These are phyloP conservation scores for Heliangelus exortis DNA, from an alignment of 2,797 vertebrate genomes.

Conservation along the genomic window DNA sequence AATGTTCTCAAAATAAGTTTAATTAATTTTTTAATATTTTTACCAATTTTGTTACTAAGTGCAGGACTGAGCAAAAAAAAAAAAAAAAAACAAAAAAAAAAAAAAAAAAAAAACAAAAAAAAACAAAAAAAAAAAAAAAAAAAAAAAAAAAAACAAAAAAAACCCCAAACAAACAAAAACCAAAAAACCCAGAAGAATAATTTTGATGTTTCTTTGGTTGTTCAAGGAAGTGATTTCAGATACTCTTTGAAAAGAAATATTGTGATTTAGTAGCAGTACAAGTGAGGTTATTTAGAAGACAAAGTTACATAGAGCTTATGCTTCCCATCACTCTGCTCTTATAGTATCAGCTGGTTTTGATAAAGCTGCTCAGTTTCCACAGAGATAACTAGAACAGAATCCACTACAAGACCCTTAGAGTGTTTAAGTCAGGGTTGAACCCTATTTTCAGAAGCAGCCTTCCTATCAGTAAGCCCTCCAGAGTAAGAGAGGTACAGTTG, in stretches of 20 bases:
- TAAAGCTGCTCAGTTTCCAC: constrained; percentile 38
- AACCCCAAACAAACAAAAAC: neutral
- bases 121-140: too few relatives aligned
- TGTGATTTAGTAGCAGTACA: neutral
- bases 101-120: neutral
- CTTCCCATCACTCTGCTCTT: neutral
- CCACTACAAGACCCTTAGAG: neutral
- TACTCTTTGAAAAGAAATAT: neutral
- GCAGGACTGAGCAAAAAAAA: neutral
- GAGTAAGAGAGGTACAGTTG: neutral
- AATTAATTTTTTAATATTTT: neutral
- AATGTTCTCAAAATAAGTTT: neutral
- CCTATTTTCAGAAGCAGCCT: constrained; percentile 11
- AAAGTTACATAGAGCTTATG: neutral
- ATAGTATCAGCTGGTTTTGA: constrained; percentile 12
- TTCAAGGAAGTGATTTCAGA: neutral
- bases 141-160: neutral
- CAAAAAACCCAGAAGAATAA: neutral
- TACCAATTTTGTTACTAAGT: neutral
- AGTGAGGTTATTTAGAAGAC: constrained; percentile 49
- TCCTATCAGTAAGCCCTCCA: neutral
- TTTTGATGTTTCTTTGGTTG: neutral
- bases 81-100: neutral
- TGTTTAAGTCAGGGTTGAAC: constrained; percentile 15
- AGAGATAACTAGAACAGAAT: constrained; percentile 36